Evolutionary conservation across 2,113 vertebrate species (phyloP), one percentile per base, ranked within the genome.

Genomic region (Thymallus thymallus): DNA sequence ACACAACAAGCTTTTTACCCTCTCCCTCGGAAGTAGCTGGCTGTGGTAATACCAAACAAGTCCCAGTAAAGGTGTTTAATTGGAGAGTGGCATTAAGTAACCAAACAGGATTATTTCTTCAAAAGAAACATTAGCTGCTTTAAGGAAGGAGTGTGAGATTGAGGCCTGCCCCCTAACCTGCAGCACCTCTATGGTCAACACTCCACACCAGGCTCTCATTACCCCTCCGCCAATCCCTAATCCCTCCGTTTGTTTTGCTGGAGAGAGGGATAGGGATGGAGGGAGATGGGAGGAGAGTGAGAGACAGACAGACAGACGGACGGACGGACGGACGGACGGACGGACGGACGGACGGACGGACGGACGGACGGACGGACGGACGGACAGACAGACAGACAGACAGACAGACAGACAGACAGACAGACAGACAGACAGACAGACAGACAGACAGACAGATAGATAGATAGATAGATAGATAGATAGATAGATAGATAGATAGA

Each of bases 161-260:
- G 86, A 77, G 76, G 29, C 6, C 75, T 72, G 41, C 64, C 73
- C 61, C 66, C 76, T 91, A 91, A 91, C 90, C 88, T 90, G 84
- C 86, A 80, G 86, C 83, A 88, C 85, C 89, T 85, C 90, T 80
- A 84, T 81, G 85, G 88, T 91, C 90, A 84, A 84, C 89, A 89
- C 85, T 87, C 82, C 79, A 89, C 91, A 91, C 88, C 90, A 91
- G 89, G 88, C 90, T 90, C 86, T 87, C 84, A 91, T 91, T 92
- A 91, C 86, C 72, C 77, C 71, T 85, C 86, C 86, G 78, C 87
- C 88, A 88, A 91, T 87, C 89, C 87, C 71, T 91, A 91, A 91
- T 90, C 89, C 90, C 88, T 90, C 76, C 77, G 89, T 90, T 91
- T 91, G 89, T 91, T 91, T 91, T 91, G 85, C 85, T 84, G 79